These are phyloP conservation scores for Resseliella maxima DNA, from an alignment of 2,888 invertebrate genomes.

Conservation along the genomic window DNA sequence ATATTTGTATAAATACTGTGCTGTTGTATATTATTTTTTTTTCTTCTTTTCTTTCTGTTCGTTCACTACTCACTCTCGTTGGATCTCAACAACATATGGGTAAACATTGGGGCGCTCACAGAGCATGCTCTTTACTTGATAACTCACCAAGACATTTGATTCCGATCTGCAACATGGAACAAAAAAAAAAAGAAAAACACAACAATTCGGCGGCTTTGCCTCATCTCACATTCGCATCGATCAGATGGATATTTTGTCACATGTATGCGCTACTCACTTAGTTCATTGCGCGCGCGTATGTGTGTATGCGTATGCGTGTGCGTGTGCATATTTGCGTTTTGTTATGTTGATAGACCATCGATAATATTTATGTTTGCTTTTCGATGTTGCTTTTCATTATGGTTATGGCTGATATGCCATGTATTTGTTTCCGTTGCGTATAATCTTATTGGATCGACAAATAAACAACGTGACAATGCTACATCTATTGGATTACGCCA, in stretches of 20 bases:
- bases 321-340: neutral
- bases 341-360: too few species aligned
- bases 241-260: neutral
- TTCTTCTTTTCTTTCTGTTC: neutral
- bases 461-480: neutral
- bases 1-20: neutral
- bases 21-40: too few species aligned
- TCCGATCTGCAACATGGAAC: neutral
- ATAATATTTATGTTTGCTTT: neutral
- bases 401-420: neutral
- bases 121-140: neutral
- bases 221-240: neutral
- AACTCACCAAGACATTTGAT: neutral
- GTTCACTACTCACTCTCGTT: neutral
- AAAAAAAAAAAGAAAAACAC: neutral
- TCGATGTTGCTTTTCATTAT: neutral
- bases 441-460: neutral
- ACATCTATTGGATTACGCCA: neutral
- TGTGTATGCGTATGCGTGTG: neutral
- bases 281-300: too few species aligned
- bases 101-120: neutral
- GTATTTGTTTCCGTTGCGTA: constrained; percentile 41
- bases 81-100: neutral
- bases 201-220: neutral
- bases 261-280: too few species aligned